Base-by-base conservation (phyloP, 1,140 invertebrate species). In the Brachionus sp. region DNA sequence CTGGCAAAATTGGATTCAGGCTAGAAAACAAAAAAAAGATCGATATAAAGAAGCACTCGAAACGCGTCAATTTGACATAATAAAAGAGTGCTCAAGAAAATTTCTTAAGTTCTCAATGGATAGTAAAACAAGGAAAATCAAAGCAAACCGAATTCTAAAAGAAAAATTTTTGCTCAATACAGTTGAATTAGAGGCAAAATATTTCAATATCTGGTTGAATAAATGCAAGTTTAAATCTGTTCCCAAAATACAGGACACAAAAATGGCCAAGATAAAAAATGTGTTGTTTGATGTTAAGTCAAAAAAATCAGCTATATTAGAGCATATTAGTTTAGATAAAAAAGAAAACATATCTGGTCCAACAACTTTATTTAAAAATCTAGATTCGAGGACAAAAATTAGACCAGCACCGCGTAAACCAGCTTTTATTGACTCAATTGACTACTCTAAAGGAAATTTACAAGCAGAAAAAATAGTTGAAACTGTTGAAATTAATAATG, bases 131-230 rank as follows among this genome's bases (percentile, higher is more conserved):
- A 37, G 77, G 13, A 23, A 50, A 29, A 3, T 39, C 0, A 7
- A 57, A 19, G 37, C 50, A n/a, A 37, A 10, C 9, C 46, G 77
- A 13, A 57, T 62, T 16, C 35, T 66, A 6, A 57, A 66, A 23
- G 35, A 80, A 80, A 80, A 66, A 80, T 80, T 39, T 80, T 57
- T 62, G 16, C 46, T 80, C 10, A 80, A 39, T 39, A 9, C 29
- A 12, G 77, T 62, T 13, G 77, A 80, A 42, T 35, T 80, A 25
- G 23, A 80, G 42, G 5, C 33, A 16, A 80, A 80, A 44, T 80
- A 80, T 62, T 80, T 80, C 42, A 66, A 80, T 37, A 80, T 80
- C 42, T 80, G 77, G 77, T 39, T 62, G 13, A 57, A 62, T 37
- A 80, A 80, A 62, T 80, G 77, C 33, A 80, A 75, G n/a, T 62